Base-by-base conservation (phyloP, 2,113 vertebrate genomes). In the Pelusios castaneus region DNA sequence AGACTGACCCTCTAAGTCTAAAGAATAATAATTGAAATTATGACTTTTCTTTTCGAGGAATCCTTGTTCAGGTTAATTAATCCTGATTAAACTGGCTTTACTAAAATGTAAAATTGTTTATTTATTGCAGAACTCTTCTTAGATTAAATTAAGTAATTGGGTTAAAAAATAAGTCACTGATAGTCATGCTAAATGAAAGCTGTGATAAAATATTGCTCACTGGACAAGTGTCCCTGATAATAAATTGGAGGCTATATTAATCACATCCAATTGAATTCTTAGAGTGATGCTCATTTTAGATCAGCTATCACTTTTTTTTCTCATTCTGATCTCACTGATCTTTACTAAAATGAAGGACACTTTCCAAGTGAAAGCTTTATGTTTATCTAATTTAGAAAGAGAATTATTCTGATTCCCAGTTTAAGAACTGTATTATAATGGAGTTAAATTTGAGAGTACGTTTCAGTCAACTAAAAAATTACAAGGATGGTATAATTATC, bases 331-430 rank as follows among this genome's bases (percentile, higher is more conserved):
- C 78, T 67, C 86, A 54, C 77, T 92, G 92, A 93, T 85, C 75
- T 92, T 93, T 79, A 88, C 87, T 60, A 52, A 89, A 95, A 93
- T 82, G 85, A 92, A 92, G n/a, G 19, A 78, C 93, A 94, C 24
- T 89, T 95, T 86, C 87, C 60, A 63, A 82, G 49, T 82, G 78
- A 92, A 94, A 93, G 54, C 67, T 91, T 95, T 88, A 93, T 80
- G 45, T 80, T 95, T 86, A 94, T 82, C 54, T 80, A 89, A 92
- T 95, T 94, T 83, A 82, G 51, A 89, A 63, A 63, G 60, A 86
- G 84, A 78, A 38, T 86, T 94, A 84, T 86, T 96, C 95, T 95
- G 95, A 78, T 84, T 43, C 67, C 82, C 70, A 85, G 80, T 90
- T 80, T 89, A 77, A 91, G 63, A 80, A 85, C 49, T 75, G 58